These are phyloP conservation scores for Caenorhabditis remanei DNA, from an alignment of 1,140 invertebrate species.

Conservation along the genomic window DNA sequence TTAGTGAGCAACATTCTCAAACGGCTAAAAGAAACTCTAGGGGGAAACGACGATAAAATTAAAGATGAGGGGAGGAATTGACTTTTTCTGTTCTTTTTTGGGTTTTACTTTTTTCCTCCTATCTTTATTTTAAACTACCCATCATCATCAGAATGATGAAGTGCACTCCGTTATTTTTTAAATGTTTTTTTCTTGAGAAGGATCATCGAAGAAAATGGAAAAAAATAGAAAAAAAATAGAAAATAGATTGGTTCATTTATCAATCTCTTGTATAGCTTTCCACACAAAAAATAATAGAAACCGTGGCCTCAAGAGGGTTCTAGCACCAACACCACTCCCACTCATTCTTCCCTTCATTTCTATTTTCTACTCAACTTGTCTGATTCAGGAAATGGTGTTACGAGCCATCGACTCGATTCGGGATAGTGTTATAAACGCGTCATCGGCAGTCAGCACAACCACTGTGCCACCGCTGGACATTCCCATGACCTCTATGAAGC, in stretches of 20 bases:
- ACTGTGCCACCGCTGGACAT: slow-evolving; percentile 13
- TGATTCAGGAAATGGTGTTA: slow-evolving; percentile 64
- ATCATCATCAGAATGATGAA: too few relatives aligned
- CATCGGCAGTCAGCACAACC: slow-evolving; percentile 23
- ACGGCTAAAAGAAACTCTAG: neutral
- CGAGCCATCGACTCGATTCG: slow-evolving; percentile 63
- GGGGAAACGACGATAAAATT: slow-evolving; percentile 25
- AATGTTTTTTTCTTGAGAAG: neutral
- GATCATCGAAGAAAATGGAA: neutral
- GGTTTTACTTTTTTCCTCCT: neutral
- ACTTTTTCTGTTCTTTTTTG: neutral
- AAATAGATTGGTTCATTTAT: neutral
- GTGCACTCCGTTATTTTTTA: neutral
- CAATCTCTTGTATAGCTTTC: neutral
- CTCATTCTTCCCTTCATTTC: neutral
- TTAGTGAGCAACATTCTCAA: slow-evolving; percentile 36
- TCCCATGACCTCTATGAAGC: slow-evolving; percentile 46
- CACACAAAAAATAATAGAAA: too few relatives aligned
- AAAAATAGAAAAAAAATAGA: neutral
- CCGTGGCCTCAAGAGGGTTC: neutral
- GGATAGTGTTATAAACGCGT: slow-evolving; percentile 60
- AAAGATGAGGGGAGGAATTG: slow-evolving; percentile 13
- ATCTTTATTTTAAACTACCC: neutral
- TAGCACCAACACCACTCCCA: neutral
- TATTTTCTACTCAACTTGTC: slow-evolving; percentile 40